phyloP scores from a whole-genome alignment of 2,113 vertebrate genomes.

The Toxostoma redivivum region DNA sequence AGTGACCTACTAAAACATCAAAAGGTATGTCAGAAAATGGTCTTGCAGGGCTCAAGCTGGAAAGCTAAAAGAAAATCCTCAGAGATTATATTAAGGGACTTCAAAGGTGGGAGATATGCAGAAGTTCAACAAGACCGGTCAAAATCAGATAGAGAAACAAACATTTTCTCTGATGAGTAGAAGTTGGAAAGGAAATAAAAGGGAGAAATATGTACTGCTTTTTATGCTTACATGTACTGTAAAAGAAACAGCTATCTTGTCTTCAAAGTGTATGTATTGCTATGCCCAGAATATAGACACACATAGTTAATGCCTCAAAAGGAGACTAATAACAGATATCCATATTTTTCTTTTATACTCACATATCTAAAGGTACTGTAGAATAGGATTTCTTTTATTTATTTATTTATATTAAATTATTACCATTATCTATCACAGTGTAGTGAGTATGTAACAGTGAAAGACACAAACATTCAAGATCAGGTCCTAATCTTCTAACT shows the following conservation, averaged over 20 bases:
- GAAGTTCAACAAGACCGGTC: background rate
- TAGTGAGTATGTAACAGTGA: background rate
- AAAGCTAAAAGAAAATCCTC: conserved; percentile 30
- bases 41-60: background rate
- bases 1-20: conserved; percentile 50
- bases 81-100: conserved; percentile 7
- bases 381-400: background rate
- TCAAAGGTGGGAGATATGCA: background rate
- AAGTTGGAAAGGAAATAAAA: background rate
- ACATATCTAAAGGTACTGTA: background rate
- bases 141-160: background rate
- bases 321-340: background rate
- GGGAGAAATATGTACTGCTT: background rate
- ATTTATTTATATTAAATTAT: too few relatives aligned
- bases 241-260: background rate
- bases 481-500: background rate
- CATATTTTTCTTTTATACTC: background rate
- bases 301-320: background rate
- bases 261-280: background rate
- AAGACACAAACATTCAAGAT: background rate
- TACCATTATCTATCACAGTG: background rate
- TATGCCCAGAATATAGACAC: background rate
- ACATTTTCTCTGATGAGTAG: background rate
- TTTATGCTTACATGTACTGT: background rate
- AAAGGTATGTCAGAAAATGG: background rate